A percentile compares a stretch with the other conserved stretches of the same genome.
Evolutionary conservation across 2,888 invertebrate species (phyloP).

Genomic region (Amitus sp.): DNA sequence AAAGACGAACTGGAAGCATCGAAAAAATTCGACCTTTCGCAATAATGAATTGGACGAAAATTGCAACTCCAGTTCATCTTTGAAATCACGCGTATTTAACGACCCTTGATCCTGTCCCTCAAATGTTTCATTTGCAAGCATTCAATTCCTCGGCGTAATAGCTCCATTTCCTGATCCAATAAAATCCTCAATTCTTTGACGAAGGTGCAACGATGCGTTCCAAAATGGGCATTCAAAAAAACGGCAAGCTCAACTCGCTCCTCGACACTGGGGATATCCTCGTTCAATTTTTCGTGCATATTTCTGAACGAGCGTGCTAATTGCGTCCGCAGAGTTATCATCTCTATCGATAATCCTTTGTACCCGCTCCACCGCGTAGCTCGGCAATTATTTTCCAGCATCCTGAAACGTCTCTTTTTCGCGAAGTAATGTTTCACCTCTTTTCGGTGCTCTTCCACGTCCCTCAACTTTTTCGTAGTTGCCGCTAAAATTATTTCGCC

Average conservation of each 20-base stretch:
- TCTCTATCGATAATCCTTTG: constrained; percentile 76
- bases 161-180: constrained; percentile 77
- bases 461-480: constrained; percentile 76
- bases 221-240: constrained; percentile 68
- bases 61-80: too few species aligned
- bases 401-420: constrained; percentile 71
- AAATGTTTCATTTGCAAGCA: constrained; percentile 72
- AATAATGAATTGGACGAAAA: too few species aligned
- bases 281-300: constrained; percentile 76
- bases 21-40: too few species aligned
- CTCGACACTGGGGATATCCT: constrained; percentile 70
- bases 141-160: constrained; percentile 73
- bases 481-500: constrained; percentile 74
- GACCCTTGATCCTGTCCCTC: constrained; percentile 71
- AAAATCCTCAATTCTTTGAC: constrained; percentile 72
- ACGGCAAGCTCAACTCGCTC: constrained; percentile 77
- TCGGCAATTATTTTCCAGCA: constrained; percentile 75
- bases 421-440: constrained; percentile 71
- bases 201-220: constrained; percentile 70
- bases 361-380: constrained; percentile 82
- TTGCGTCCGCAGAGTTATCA: constrained; percentile 86
- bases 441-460: constrained; percentile 76
- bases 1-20: too few species aligned
- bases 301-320: constrained; percentile 79
- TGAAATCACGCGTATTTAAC: too few species aligned